Base-by-base conservation (phyloP, 2,113 vertebrate genomes). In the Barbus barbus region DNA sequence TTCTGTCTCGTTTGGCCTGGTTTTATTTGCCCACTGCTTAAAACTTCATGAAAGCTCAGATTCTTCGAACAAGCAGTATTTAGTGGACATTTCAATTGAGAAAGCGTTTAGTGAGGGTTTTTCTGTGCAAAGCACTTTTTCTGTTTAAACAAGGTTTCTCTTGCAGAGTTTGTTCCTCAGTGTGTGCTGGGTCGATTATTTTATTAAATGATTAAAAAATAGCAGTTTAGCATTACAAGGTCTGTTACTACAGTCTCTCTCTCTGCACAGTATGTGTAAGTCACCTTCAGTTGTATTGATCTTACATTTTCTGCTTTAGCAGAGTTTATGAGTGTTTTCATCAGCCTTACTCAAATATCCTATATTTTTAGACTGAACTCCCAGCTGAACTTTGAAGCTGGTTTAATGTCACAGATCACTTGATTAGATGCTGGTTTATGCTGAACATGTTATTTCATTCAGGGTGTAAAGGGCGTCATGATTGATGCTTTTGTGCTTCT, bases 41-140 rank as follows among this genome's bases (percentile, higher is more conserved):
- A 78, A 60, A 78, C 76, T 38, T 41, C 22, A 78, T 26, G n/a
- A 78, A 60, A 78, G 33, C 53, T 41, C n/a, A 41, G 4, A 60
- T 26, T 78, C 33, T 41, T 78, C 13, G 61, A 78, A 60, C 76
- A 78, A 38, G 75, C 51, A 58, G 31, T 58, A 51, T 31, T 44
- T 72, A 44, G 71, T 74, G 71, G 41, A 48, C 41, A 28, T 44
- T 5, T 48, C 71, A 74, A 36, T 38, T 8, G 36, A 58, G 46
- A 78, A 31, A 38, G 77, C 1, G 3, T 44, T 78, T 28, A 78
- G 33, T 44, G 31, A 61, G 4, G 2, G 1, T n/a, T 78, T 41
- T 77, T 77, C 75, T 58, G 28, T 14, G 13, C 46, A 58, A 53
- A 33, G 46, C 28, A 33, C 20, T 31, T 78, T 78, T 41, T 41